phyloP scores from a whole-genome alignment of 2,797 vertebrate genomes.

The Naso thynnoides region DNA sequence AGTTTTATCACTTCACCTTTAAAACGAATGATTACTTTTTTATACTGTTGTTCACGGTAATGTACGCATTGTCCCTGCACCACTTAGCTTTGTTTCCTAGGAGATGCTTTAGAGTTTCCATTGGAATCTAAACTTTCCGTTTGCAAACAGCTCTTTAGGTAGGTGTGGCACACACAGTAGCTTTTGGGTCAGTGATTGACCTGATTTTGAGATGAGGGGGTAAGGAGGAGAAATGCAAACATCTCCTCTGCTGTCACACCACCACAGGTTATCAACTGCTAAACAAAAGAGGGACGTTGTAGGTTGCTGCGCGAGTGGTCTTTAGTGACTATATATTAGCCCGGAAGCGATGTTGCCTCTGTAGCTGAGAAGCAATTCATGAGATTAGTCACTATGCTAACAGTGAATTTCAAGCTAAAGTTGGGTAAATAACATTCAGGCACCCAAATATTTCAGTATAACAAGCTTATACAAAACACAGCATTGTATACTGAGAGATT shows the following conservation, averaged over 20 bases:
- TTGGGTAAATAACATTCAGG: constrained; percentile 4
- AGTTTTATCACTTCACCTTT: background rate
- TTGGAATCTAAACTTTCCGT: background rate
- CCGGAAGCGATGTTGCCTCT: background rate
- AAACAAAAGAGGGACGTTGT: background rate
- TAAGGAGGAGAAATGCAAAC: background rate
- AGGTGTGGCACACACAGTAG: background rate
- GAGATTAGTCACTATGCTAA: background rate
- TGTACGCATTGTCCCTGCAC: background rate
- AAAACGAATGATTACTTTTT: background rate
- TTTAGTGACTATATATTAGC: background rate
- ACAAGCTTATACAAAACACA: constrained; percentile 6
- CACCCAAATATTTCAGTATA: background rate
- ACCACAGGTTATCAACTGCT: background rate
- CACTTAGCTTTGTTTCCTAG: background rate
- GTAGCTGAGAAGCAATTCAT: constrained; percentile 6
- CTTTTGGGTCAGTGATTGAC: background rate
- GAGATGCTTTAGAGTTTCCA: background rate
- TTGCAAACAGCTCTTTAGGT: background rate
- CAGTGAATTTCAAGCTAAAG: background rate
- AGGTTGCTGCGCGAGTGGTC: background rate
- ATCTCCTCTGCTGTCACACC: background rate
- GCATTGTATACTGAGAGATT: constrained; percentile 14
- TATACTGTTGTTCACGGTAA: background rate
- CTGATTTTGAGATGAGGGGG: background rate